Evolutionary conservation across 1,140 invertebrate genomes (phyloP).

Genomic region (Anastrepha obliqua): DNA sequence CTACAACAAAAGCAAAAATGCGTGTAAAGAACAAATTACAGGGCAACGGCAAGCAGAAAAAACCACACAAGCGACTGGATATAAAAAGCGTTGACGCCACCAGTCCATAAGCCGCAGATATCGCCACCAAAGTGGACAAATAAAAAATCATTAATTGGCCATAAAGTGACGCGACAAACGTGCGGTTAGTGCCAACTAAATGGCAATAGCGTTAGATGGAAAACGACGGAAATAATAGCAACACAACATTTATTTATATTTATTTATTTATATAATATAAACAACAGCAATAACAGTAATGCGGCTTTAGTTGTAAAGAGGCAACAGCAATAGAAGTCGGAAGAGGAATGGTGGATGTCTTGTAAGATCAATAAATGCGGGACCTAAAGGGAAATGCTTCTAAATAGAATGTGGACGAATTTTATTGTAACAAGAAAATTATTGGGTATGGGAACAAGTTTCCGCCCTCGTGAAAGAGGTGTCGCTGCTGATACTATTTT

Average conservation of each 20-base stretch:
- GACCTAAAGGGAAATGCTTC: too few relatives aligned
- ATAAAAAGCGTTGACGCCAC: constrained; percentile 47
- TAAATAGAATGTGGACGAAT: too few relatives aligned
- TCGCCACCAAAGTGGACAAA: constrained; percentile 41
- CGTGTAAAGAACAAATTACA: not conserved
- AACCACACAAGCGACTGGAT: not conserved
- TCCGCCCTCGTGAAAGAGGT: too few relatives aligned
- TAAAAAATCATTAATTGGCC: constrained; percentile 43
- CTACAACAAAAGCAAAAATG: not conserved
- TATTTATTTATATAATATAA: not conserved
- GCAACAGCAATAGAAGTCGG: not conserved
- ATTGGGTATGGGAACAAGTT: too few relatives aligned
- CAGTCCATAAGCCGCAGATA: not conserved
- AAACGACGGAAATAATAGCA: constrained; percentile 3
- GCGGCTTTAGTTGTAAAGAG: not conserved
- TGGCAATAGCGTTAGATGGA: constrained; percentile 2
- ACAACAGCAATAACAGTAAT: not conserved
- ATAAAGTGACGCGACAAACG: constrained; percentile 45
- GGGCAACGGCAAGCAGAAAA: not conserved
- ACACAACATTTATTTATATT: not conserved
- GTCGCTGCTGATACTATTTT: too few relatives aligned
- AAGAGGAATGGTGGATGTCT: too few relatives aligned
- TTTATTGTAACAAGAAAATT: too few relatives aligned
- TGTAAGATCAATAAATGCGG: too few relatives aligned
- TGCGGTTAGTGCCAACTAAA: not conserved